A percentile compares a stretch with the other conserved stretches of the same genome.
These are phyloP conservation scores for Morpho helenor DNA, from an alignment of 2,888 invertebrate species.

Conservation along the genomic window DNA sequence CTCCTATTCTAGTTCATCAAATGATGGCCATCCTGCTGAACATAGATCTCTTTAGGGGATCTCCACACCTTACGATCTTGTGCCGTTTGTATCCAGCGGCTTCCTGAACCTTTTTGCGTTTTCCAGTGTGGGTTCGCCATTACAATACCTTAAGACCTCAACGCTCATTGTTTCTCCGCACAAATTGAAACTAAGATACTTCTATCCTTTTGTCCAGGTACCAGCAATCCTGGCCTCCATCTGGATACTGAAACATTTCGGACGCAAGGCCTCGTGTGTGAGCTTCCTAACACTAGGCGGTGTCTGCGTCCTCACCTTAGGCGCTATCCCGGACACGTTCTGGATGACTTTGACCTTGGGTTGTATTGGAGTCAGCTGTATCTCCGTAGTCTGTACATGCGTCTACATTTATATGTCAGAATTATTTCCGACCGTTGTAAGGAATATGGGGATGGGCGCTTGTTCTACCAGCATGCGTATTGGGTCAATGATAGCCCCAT, in stretches of 20 bases:
- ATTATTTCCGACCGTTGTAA: slow-evolving; percentile 91
- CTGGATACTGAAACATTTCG: slow-evolving; percentile 81
- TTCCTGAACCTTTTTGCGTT: too few relatives aligned
- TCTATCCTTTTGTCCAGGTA: slow-evolving; percentile 74
- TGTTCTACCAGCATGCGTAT: slow-evolving; percentile 90
- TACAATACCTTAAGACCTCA: too few relatives aligned
- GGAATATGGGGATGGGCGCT: slow-evolving; percentile 91
- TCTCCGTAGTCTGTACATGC: slow-evolving; percentile 87
- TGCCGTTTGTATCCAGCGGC: too few relatives aligned
- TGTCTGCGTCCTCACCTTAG: slow-evolving; percentile 79
- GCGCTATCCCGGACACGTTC: slow-evolving; percentile 69
- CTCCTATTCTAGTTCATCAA: too few relatives aligned
- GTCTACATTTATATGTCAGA: slow-evolving; percentile 93
- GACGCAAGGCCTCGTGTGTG: slow-evolving; percentile 82
- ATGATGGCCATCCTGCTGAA: too few relatives aligned
- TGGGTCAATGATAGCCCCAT: slow-evolving; percentile 92
- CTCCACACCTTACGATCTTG: too few relatives aligned
- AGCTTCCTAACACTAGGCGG: slow-evolving; percentile 80
- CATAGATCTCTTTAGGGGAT: too few relatives aligned
- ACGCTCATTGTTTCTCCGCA: too few relatives aligned
- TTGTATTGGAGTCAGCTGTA: slow-evolving; percentile 87
- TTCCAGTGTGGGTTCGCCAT: too few relatives aligned
- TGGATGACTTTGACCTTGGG: slow-evolving; percentile 82
- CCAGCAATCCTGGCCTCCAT: slow-evolving; percentile 70
- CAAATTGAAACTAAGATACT: too few relatives aligned